Evolutionary conservation across 2,113 vertebrate species (phyloP), one percentile per base, ranked within the genome.

Genomic region (Baryphthengus martii): DNA sequence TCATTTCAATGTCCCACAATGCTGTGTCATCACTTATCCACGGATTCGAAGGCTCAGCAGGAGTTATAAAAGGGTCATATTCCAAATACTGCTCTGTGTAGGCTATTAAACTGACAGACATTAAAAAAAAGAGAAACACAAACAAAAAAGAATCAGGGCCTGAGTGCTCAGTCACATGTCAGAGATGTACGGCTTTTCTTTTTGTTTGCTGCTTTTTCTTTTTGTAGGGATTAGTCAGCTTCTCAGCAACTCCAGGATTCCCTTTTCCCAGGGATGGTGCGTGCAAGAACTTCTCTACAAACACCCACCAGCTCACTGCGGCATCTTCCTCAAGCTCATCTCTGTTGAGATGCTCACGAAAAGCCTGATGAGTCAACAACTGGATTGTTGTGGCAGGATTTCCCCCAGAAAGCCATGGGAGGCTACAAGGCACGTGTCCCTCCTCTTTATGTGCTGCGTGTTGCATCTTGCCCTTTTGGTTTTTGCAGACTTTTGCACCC

Each of bases 21-120:
- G 98, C 76, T n/a, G 97, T 44, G 91, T 99, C 99, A 26, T 99
- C 99, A 59, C 97, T 98, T 98, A 99, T 96, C 99, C 99, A 99
- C 47, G 99, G 99, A 96, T 99, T 99, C 65, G 99, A 98, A n/a
- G 99, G 99, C 87, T 99, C 99, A 19, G 97, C 95, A n/a, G 98
- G 96, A 11, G 98, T 98, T 96, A 99, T 97, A 52, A 99, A 98
- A 47, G 99, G 98, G 90, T 99, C 99, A 13, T 99, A 99, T 56
- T 99, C 99, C 97, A 98, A 88, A 73, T 99, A 99, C 94, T 99
- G 99, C 87, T 99, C 99, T 0, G 99, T 98, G 98, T 99, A 99
- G 90, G 98, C 93, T 96, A 99, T 99, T 97, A 99, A 98, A 95
- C 99, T 99, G 68, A 56, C 68, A 95, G 23, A 76, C 88, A 35